Evolutionary conservation across 2,797 vertebrate genomes (phyloP).

Genomic region (Anguilla megastoma): DNA sequence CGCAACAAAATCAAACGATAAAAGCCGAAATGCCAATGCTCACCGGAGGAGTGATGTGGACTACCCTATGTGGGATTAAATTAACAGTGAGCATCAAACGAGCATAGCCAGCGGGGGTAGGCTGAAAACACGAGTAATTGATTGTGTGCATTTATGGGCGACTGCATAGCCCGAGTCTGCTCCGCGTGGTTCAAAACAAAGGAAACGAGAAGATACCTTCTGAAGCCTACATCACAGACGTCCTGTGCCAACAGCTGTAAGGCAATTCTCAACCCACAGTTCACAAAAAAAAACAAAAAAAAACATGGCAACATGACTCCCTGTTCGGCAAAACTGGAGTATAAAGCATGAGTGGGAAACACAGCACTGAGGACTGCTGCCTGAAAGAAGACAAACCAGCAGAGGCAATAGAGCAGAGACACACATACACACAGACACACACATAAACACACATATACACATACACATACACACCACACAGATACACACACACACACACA

Average conservation of each 20-base stretch:
- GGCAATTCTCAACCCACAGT: neutral
- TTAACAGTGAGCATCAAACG: neutral
- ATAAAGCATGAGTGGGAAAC: neutral
- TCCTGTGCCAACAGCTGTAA: conserved; percentile 16
- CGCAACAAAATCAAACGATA: conserved; percentile 10
- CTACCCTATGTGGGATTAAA: neutral
- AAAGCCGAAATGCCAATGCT: neutral
- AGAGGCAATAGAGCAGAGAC: neutral
- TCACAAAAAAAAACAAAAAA: neutral
- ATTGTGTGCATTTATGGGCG: conserved; percentile 6
- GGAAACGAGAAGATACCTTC: neutral
- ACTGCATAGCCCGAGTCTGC: neutral
- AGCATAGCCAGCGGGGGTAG: conserved; percentile 42
- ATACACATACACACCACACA: neutral
- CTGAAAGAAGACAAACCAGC: neutral
- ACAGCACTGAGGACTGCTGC: neutral
- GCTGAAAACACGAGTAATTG: neutral
- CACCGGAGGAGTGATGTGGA: neutral
- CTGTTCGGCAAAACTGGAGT: neutral
- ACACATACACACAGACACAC: neutral
- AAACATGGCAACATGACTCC: conserved; percentile 1
- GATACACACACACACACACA: neutral
- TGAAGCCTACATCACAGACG: neutral
- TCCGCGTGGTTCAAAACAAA: neutral
- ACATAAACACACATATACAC: neutral